phyloP scores from a whole-genome alignment of 1,140 invertebrate species.

The Cheumatopsyche charites region DNA sequence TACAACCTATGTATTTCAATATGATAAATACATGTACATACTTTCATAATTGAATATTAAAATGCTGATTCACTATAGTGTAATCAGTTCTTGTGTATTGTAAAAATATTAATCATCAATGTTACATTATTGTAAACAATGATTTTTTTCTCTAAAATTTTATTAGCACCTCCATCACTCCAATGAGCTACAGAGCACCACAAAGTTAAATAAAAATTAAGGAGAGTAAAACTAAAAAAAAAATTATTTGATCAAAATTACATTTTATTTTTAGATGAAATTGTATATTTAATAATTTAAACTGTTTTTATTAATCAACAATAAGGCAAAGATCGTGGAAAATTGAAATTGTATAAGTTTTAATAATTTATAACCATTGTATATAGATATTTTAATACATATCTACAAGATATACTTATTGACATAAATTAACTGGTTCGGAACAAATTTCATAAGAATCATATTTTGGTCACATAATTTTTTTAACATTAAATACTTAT shows the following conservation, averaged over 20 bases:
- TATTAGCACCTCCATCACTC: too few species aligned
- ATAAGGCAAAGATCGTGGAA: not conserved
- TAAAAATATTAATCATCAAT: too few species aligned
- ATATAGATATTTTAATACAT: not conserved
- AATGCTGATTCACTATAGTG: too few species aligned
- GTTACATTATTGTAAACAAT: too few species aligned
- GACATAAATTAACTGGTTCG: slow-evolving; percentile 32
- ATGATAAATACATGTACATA: too few species aligned
- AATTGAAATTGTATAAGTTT: not conserved
- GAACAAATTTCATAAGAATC: slow-evolving; percentile 31
- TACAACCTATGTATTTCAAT: too few species aligned
- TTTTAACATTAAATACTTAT: not conserved
- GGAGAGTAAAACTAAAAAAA: too few species aligned
- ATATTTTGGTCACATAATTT: slow-evolving; percentile 18
- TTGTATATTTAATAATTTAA: not conserved
- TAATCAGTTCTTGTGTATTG: too few species aligned
- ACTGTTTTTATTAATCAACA: not conserved
- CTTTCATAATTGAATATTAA: too few species aligned
- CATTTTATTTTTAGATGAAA: not conserved
- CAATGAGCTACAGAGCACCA: too few species aligned
- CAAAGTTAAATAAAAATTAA: too few species aligned
- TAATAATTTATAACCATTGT: not conserved
- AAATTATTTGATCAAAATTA: not conserved
- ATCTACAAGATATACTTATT: slow-evolving; percentile 12
- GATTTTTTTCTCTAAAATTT: too few species aligned